Conservation (phyloP, 1,140 invertebrate genomes). For the Heterodera schachtii region DNA sequence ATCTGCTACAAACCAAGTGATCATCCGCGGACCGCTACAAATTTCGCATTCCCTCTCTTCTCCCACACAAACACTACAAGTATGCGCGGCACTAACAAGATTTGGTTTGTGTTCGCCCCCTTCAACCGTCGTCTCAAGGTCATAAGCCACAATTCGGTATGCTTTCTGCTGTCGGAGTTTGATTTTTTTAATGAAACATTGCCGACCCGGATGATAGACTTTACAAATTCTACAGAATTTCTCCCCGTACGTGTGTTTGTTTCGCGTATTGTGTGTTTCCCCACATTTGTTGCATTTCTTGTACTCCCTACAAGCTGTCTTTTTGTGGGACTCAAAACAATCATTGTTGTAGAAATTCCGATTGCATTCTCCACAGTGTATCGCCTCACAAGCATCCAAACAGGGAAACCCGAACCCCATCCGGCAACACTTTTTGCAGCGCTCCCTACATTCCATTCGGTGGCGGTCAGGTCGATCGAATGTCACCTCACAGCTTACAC, state of each 20-base stretch:
- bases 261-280: too few relatives aligned
- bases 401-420: background rate
- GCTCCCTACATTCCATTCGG: background rate
- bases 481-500: background rate
- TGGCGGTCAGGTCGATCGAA: background rate
- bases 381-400: background rate
- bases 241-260: too few relatives aligned
- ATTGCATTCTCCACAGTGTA: background rate
- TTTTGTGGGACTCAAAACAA: too few relatives aligned
- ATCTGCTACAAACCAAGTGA: background rate
- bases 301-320: too few relatives aligned
- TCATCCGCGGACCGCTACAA: background rate
- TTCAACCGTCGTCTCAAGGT: too few relatives aligned
- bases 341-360: background rate
- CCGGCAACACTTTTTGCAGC: too few relatives aligned
- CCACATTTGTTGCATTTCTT: too few relatives aligned
- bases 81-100: background rate
- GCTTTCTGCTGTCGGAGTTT: too few relatives aligned
- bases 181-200: too few relatives aligned
- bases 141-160: too few relatives aligned
- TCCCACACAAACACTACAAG: conserved; percentile 4
- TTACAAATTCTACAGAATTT: too few relatives aligned
- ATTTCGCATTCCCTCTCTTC: background rate
- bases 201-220: too few relatives aligned
- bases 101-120: conserved; percentile 2